Base-by-base conservation (phyloP, 2,113 vertebrate genomes). In the Brachyhypopomus occidentalis region DNA sequence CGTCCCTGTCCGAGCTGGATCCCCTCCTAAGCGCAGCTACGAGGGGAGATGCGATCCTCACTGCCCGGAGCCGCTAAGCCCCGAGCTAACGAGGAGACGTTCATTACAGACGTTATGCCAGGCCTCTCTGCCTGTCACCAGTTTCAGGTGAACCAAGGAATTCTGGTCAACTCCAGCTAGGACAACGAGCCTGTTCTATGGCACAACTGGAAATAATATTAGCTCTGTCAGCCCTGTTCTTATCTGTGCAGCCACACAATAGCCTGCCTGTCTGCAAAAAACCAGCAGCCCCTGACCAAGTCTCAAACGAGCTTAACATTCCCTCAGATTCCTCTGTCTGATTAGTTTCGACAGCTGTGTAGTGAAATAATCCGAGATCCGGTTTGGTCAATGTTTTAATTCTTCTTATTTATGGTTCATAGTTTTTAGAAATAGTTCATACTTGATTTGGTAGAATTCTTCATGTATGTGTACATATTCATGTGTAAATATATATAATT, bases 11-110 rank as follows among this genome's bases (percentile, higher is more conserved):
- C 23, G 88, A 86, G 89, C 83, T 87, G 73, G 84, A 88, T 87
- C 87, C 83, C 77, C 86, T 62, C 73, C 70, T 84, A 74, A 86
- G 88, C 89, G 78, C 88, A 89, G 89, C 89, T 90, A 87, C 87
- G 82, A 89, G 74, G 83, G 81, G 60, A 77, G 87, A 64, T 88
- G 77, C 55, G 83, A 83, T 75, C 72, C 74, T 63, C 27, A 52
- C 69, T 74, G 85, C 72, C 58, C 22, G 0, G 27, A 58, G 78
- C 72, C 62, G 74, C 83, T 85, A 79, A 83, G 85, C 56, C 56
- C 79, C 20, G 17, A 69, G 71, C n/a, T 56, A 56, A 83, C 80
- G 66, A 20, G 2, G 83, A 82, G 84, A 84, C 77, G 77, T 89
- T 85, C 86, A 89, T 90, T 86, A 84, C 63, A 19, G 48, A 79